phyloP scores from a whole-genome alignment of 2,888 invertebrate genomes.

The Allophyes oxyacanthae region DNA sequence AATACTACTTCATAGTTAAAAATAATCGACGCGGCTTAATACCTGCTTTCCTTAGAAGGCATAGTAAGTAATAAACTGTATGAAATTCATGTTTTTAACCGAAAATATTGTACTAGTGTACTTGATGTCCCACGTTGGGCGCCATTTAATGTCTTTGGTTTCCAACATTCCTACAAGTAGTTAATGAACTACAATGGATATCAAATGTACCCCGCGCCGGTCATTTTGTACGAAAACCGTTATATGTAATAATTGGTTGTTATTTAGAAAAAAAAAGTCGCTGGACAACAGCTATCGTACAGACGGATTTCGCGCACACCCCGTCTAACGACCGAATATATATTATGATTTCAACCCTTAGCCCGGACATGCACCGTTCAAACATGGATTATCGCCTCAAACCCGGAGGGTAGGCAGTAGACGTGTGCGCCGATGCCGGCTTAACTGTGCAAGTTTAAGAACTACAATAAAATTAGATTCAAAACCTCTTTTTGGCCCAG shows the following conservation, averaged over 20 bases:
- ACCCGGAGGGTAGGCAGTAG: too few species aligned
- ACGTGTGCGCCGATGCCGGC: too few species aligned
- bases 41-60: slow-evolving; percentile 63
- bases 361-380: too few species aligned
- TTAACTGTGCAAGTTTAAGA: too few species aligned
- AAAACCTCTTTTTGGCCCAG: too few species aligned
- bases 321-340: too few species aligned
- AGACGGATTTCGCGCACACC: too few species aligned
- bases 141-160: background rate
- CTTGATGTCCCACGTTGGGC: slow-evolving; percentile 1
- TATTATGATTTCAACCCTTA: too few species aligned
- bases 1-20: slow-evolving; percentile 34
- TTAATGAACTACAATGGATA: background rate
- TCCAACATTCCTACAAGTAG: background rate
- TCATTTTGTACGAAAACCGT: background rate
- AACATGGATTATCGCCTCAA: too few species aligned
- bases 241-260: slow-evolving; percentile 1
- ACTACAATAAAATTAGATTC: too few species aligned
- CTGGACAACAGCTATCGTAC: too few species aligned
- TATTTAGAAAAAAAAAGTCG: background rate
- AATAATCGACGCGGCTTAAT: slow-evolving; percentile 44
- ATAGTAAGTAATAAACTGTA: slow-evolving; percentile 43
- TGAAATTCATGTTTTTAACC: slow-evolving; percentile 7
- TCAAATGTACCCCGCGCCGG: background rate
- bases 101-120: background rate